A percentile compares a stretch with the other conserved stretches of the same genome.
Conservation (phyloP, 1,140 invertebrate species). For the Rhynchophorus ferrugineus region DNA sequence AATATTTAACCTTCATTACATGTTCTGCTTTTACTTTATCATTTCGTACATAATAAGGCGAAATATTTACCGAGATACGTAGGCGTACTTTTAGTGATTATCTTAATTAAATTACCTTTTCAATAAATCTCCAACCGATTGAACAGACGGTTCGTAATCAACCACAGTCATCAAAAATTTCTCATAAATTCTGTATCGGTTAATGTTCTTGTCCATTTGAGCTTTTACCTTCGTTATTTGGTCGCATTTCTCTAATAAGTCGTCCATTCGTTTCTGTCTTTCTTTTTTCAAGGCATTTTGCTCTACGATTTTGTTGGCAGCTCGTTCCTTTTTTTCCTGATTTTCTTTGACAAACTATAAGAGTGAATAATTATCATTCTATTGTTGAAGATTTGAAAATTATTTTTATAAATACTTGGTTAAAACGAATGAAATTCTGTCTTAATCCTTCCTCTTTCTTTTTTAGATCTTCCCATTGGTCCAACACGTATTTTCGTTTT, state of each 20-base stretch:
- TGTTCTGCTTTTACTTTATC: too few species aligned
- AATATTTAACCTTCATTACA: too few species aligned
- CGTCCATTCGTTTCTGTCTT: slow-evolving; percentile 5
- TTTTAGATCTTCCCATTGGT: slow-evolving; percentile 19
- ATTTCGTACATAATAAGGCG: too few species aligned
- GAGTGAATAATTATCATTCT: neutral
- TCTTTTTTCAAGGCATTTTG: slow-evolving; percentile 13
- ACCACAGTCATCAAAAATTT: slow-evolving; percentile 11
- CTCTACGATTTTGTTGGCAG: slow-evolving; percentile 14
- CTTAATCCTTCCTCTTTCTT: slow-evolving; percentile 17
- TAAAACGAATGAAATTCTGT: slow-evolving; percentile 21
- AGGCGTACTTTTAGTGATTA: too few species aligned
- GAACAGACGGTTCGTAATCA: slow-evolving; percentile 9
- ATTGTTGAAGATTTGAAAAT: too few species aligned
- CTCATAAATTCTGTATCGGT: slow-evolving; percentile 15
- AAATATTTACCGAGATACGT: too few species aligned
- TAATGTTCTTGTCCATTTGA: slow-evolving; percentile 18
- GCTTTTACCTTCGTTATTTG: slow-evolving; percentile 11
- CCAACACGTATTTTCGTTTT: slow-evolving; percentile 10
- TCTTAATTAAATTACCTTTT: too few species aligned
- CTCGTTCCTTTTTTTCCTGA: slow-evolving; percentile 22
- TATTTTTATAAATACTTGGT: slow-evolving; percentile 7
- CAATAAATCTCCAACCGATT: slow-evolving; percentile 12
- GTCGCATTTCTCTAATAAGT: slow-evolving; percentile 11
- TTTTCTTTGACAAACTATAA: slow-evolving; percentile 25